phyloP scores from a whole-genome alignment of 2,113 vertebrate species.

The Perognathus longimembris region DNA sequence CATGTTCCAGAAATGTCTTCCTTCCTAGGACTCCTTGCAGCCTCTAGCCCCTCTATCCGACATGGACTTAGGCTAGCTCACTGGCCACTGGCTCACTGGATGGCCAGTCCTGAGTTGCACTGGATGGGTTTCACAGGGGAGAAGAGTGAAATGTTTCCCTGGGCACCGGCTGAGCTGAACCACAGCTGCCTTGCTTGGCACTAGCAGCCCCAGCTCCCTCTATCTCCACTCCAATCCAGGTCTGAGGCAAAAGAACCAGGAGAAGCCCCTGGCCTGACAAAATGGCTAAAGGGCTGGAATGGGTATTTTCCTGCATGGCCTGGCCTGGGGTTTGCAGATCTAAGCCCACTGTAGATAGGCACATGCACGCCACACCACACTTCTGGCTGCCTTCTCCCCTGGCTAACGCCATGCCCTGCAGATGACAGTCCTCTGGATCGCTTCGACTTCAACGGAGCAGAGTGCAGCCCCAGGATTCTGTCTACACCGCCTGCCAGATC shows the following conservation, averaged over 20 bases:
- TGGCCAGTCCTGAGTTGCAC: not conserved
- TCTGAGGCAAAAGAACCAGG: not conserved
- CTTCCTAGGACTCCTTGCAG: not conserved
- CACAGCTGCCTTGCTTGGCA: not conserved
- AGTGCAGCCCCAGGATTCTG: not conserved
- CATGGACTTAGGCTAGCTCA: constrained; percentile 1
- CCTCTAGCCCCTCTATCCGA: not conserved
- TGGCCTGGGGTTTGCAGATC: not conserved
- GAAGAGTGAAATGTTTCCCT: not conserved
- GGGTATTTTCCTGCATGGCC: not conserved
- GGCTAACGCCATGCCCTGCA: not conserved
- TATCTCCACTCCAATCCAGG: not conserved
- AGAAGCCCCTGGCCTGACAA: not conserved
- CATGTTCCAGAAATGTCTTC: not conserved
- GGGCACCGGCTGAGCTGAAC: not conserved
- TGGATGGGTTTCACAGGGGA: not conserved
- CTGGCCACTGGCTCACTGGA: not conserved
- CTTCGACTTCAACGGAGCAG: not conserved
- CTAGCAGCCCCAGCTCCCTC: not conserved
- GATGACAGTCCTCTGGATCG: not conserved
- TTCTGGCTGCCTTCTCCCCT: not conserved
- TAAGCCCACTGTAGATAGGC: not conserved
- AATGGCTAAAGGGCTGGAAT: not conserved
- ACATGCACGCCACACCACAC: accelerated
- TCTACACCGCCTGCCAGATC: not conserved